Percentiles rank a stretch among this genome's conserved stretches.
Evolutionary conservation across 2,888 invertebrate genomes (phyloP).

Genomic region (Listrodromus nycthemerus): DNA sequence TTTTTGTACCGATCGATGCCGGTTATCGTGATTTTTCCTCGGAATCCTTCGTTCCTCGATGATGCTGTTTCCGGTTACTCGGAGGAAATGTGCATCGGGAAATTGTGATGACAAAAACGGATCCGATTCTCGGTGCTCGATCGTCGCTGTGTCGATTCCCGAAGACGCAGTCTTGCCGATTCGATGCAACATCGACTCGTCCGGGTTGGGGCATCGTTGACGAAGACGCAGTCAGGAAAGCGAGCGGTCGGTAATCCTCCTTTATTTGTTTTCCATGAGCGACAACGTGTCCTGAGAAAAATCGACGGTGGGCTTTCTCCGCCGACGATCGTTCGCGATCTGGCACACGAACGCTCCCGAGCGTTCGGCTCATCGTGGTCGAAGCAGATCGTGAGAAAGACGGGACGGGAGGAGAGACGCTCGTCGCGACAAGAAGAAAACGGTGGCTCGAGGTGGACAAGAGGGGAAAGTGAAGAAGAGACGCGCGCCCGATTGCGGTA

Average conservation of each 20-base stretch:
- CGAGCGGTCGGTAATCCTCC: conserved; percentile 31
- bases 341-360: conserved; percentile 3
- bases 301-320: conserved; percentile 65
- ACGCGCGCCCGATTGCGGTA: conserved; percentile 64
- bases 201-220: neutral
- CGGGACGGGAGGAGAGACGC: conserved; percentile 33
- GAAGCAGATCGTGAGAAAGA: conserved; percentile 62
- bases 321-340: conserved; percentile 8
- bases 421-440: conserved; percentile 36
- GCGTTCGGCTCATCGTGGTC: conserved; percentile 28
- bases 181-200: conserved; percentile 21
- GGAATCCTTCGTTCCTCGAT: neutral
- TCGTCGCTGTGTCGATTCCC: too few species aligned
- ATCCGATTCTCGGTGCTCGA: too few species aligned
- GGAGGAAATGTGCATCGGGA: neutral
- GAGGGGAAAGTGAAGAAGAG: conserved; percentile 61
- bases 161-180: neutral
- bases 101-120: neutral
- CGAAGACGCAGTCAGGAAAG: conserved; percentile 11
- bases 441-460: conserved; percentile 48
- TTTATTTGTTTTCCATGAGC: conserved; percentile 28
- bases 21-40: neutral
- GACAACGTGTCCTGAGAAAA: conserved; percentile 64
- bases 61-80: neutral
- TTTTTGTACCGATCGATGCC: neutral